These are phyloP conservation scores for Cyprinus carpio DNA, from an alignment of 2,113 vertebrate genomes.

Conservation along the genomic window DNA sequence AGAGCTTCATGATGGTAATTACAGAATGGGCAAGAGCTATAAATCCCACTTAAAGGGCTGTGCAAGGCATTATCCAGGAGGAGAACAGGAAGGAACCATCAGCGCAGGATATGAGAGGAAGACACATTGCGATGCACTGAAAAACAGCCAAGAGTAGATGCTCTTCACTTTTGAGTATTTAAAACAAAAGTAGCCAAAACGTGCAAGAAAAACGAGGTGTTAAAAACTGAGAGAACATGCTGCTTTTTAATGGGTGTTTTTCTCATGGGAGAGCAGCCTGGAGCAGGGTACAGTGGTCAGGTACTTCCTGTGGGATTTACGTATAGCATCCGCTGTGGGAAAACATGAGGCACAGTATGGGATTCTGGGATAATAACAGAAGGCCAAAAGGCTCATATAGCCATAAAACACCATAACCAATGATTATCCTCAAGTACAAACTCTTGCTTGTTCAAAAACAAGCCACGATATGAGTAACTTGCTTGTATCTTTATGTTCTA, in stretches of 20 bases:
- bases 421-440: background rate
- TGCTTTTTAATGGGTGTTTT: conserved; percentile 48
- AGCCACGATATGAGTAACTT: background rate
- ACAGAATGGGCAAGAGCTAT: conserved; percentile 55
- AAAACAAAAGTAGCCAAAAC: background rate
- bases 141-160: background rate
- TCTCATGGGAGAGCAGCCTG: conserved; percentile 42
- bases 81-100: conserved; percentile 46
- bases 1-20: conserved; percentile 68
- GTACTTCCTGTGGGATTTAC: conserved; percentile 14
- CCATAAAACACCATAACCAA: background rate
- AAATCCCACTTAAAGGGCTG: conserved; percentile 48
- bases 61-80: conserved; percentile 49
- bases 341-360: background rate
- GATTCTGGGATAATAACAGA: background rate
- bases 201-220: conserved; percentile 10
- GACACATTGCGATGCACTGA: background rate
- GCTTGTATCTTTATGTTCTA: background rate
- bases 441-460: background rate
- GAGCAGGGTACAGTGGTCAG: background rate
- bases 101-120: conserved; percentile 27
- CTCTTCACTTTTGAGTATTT: background rate
- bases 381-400: background rate
- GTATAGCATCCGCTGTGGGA: background rate
- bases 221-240: conserved; percentile 13